These are phyloP conservation scores for Caenorhabditis brenneri DNA, from an alignment of 1,140 invertebrate species.

Conservation along the genomic window DNA sequence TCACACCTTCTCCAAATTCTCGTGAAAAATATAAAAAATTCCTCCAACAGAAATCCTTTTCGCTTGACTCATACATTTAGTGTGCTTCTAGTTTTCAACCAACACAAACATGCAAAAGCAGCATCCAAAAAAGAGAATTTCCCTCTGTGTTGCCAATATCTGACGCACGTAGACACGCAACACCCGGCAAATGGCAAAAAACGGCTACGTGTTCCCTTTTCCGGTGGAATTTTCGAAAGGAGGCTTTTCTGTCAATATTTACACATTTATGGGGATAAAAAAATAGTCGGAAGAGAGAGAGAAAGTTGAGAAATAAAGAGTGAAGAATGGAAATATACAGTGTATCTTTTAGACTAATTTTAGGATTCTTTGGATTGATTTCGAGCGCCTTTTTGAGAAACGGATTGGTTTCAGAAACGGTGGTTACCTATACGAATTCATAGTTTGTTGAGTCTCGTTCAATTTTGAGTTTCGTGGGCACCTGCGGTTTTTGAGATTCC, in stretches of 20 bases:
- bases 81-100: neutral
- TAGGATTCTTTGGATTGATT: too few species aligned
- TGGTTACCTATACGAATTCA: too few species aligned
- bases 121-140: neutral
- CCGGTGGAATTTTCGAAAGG: neutral
- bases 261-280: neutral
- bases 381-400: too few species aligned
- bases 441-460: too few species aligned
- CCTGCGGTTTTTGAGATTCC: too few species aligned
- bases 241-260: slow-evolving; percentile 19
- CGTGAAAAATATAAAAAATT: neutral
- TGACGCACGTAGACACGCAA: slow-evolving; percentile 11
- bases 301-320: neutral
- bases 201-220: slow-evolving; percentile 9
- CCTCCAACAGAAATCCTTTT: too few species aligned
- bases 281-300: neutral
- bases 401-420: too few species aligned
- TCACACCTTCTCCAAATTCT: neutral
- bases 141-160: slow-evolving; percentile 19
- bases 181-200: neutral
- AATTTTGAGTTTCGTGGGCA: too few species aligned
- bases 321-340: neutral
- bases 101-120: neutral
- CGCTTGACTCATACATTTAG: neutral
- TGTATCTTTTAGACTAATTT: neutral